Percentiles rank a stretch among this genome's conserved stretches.
These are phyloP conservation scores for Drosophila saltans DNA, from an alignment of 1,140 invertebrate species.

Conservation along the genomic window DNA sequence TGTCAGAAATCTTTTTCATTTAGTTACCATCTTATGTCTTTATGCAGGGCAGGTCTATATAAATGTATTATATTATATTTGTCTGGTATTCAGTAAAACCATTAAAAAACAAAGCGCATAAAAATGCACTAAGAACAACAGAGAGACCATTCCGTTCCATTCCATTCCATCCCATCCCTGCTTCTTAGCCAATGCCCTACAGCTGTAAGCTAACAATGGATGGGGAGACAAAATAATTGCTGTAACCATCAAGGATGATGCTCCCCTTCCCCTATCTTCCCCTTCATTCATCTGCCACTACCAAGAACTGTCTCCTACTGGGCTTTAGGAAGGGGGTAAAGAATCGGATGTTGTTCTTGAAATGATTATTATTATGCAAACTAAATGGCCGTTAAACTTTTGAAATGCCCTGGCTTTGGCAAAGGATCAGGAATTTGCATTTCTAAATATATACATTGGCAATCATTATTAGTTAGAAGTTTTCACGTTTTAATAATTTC, in stretches of 20 bases:
- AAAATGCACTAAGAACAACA: slow-evolving; percentile 46
- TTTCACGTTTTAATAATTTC: slow-evolving; percentile 61
- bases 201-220: slow-evolving; percentile 8
- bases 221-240: slow-evolving; percentile 30
- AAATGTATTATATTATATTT: slow-evolving; percentile 9
- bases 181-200: not conserved
- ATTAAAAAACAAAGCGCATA: slow-evolving; percentile 63
- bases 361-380: slow-evolving; percentile 70
- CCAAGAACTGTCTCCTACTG: not conserved
- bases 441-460: slow-evolving; percentile 75
- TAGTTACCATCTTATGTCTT: slow-evolving; percentile 3
- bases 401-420: slow-evolving; percentile 40
- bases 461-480: slow-evolving; percentile 73
- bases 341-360: slow-evolving; percentile 29
- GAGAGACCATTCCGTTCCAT: slow-evolving; percentile 7
- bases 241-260: slow-evolving; percentile 6
- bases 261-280: too few species aligned
- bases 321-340: too few species aligned
- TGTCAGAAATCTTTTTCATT: slow-evolving; percentile 15
- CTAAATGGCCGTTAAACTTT: slow-evolving; percentile 54
- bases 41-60: slow-evolving; percentile 14
- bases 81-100: slow-evolving; percentile 35
- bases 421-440: slow-evolving; percentile 69
- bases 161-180: not conserved
- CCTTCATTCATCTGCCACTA: not conserved